A percentile compares a stretch with the other conserved stretches of the same genome.
phyloP scores from a whole-genome alignment of 2,888 invertebrate genomes.

The Caradrina clavipalpis region DNA sequence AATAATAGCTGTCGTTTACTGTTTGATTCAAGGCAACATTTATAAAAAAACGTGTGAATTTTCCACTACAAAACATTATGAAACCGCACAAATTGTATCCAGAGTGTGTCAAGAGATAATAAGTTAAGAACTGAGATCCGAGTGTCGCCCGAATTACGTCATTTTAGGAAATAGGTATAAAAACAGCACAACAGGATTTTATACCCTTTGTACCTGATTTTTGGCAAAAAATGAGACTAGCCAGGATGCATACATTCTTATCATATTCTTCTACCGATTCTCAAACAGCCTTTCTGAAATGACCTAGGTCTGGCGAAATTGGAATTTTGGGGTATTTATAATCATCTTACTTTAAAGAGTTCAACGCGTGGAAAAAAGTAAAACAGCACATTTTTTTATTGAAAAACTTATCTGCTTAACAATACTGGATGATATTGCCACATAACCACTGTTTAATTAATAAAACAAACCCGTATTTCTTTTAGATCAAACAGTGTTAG shows the following conservation, averaged over 20 bases:
- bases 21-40: conserved; percentile 9
- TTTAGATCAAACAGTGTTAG: background rate
- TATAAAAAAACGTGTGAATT: conserved; percentile 11
- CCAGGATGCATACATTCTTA: no score
- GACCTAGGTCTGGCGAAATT: no score
- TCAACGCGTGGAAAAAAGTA: conserved; percentile 30
- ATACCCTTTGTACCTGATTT: background rate
- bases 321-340: background rate
- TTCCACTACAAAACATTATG: conserved; percentile 1
- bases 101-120: background rate
- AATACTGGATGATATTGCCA: background rate
- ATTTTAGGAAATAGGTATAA: background rate
- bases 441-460: background rate
- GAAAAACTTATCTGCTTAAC: background rate
- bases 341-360: conserved; percentile 30
- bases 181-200: background rate
- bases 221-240: background rate
- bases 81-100: conserved; percentile 1
- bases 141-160: background rate
- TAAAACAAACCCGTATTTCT: background rate
- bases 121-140: background rate
- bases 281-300: no score
- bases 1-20: conserved; percentile 1
- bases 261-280: no score
- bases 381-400: background rate